Base-by-base conservation (phyloP, 1,140 invertebrate genomes). In the Cotesia typhae region DNA sequence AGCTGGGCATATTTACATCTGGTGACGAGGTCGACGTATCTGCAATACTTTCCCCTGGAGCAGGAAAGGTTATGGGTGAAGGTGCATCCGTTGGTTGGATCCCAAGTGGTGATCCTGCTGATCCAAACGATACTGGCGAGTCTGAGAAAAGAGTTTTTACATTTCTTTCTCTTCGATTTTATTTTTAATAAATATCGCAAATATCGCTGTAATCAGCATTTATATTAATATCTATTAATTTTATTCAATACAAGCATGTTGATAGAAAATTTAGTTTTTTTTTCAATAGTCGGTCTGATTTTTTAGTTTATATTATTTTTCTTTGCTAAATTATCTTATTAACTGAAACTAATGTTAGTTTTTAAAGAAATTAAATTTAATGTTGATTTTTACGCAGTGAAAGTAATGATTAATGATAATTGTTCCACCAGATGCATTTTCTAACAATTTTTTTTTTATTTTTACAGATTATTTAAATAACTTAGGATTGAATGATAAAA, bases 21-120 rank as follows among this genome's bases (percentile, higher is more conserved):
- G 94, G 93, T 81, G 94, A 95, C 80, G 94, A 94, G 80, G 93
- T 94, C 87, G 93, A 95, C 81, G 94, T 94, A 87, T 96, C 95
- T 81, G 94, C 94, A 87, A 95, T 92, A 85, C 94, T 95, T 90
- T 95, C 94, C 87, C 92, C 92, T 93, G 90, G 81, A 83, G 84
- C 83, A 85, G 84, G 82, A 85, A 87, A 87, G 81, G 85, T 87
- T 84, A 87, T 82, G 75, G 85, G 85, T 84, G 85, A 85, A 78
- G 85, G 83, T 75, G 83, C 82, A 77, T 85, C 85, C 82, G 84
- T 78, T 78, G 82, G 78, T 80, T 82, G 84, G 76, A 83, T 81
- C 77, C 83, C 83, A 75, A 84, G 80, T 77, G 85, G 84, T 79
- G 85, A 87, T 78, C 82, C 84, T 79, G 84, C 84, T 82, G 85